phyloP scores from a whole-genome alignment of 2,888 invertebrate genomes.

The Phaonia tiefii region DNA sequence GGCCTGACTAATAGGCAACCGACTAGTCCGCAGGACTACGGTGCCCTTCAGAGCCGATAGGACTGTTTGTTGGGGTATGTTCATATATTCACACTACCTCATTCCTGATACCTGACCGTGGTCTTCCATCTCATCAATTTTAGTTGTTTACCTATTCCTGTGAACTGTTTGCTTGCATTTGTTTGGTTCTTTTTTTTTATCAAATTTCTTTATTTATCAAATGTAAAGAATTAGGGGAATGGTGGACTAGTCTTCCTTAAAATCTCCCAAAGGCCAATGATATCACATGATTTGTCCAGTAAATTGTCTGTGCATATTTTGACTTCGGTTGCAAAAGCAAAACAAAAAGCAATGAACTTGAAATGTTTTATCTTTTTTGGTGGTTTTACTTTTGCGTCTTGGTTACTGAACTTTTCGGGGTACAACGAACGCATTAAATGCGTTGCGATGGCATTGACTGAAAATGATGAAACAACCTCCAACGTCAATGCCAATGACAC shows the following conservation, averaged over 20 bases:
- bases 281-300: neutral
- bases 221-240: neutral
- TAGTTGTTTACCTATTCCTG: no score
- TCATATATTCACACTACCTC: no score
- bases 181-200: no score
- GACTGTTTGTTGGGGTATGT: no score
- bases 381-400: constrained; percentile 25
- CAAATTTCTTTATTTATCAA: neutral
- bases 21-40: no score
- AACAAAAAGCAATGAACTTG: neutral
- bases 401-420: constrained; percentile 41
- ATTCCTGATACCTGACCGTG: no score
- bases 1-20: no score
- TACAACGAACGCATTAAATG: constrained; percentile 46
- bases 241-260: neutral
- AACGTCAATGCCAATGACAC: neutral
- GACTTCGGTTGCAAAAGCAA: neutral
- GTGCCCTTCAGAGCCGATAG: no score
- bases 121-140: no score
- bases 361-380: constrained; percentile 22
- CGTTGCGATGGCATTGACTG: constrained; percentile 47
- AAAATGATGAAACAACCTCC: neutral
- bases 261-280: neutral
- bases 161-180: no score
- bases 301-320: neutral